Base-by-base conservation (phyloP, 92 coral and sea anemone species). In the Zoanthus solanderi region DNA sequence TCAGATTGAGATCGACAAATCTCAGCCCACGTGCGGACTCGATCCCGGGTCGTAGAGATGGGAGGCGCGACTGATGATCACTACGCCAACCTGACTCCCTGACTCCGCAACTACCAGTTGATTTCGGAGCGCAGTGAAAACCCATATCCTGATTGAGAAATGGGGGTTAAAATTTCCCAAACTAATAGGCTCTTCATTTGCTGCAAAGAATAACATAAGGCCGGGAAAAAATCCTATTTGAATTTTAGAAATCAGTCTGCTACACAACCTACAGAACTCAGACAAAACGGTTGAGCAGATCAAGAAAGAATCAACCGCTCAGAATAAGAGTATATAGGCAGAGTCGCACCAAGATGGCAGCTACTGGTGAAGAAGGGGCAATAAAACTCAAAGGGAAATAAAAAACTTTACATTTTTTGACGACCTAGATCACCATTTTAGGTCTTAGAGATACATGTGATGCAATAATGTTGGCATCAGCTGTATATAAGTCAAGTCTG, bases 301-400 rank as follows among this genome's bases (percentile, higher is more conserved):
- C 12, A 83, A 89, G 50, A 89, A 74, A 68, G 84, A 53, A 63
- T 63, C 14, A 75, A 83, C 75, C 83, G 75, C 42, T 60, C 75
- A 47, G 91, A 89, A 15, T 91, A 91, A 15, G 86, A 87, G 23
- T 23, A 65, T 91, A 74, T 74, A 44, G 85, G 29, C 88, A 74
- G 29, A 72, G 87, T 37, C 57, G 73, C 77, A 83, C 91, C 7
- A 91, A 77, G 34, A 87, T 87, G 86, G 88, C 90, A 12, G 34
- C 90, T 46, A 82, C 90, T n/a, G 88, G 83, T 11, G 90, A 90
- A 72, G 83, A 87, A 83, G 88, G 90, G 0, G 73, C 85, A 5
- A 74, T 78, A 56, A 79, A 79, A 46, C 84, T 87, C 14, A 79
- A 79, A 58, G 52, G 60, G 31, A 87, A 68, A 23, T 23, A 23